Base-by-base conservation (phyloP, 2,888 invertebrate species). In the Lampropteryx suffumata region DNA sequence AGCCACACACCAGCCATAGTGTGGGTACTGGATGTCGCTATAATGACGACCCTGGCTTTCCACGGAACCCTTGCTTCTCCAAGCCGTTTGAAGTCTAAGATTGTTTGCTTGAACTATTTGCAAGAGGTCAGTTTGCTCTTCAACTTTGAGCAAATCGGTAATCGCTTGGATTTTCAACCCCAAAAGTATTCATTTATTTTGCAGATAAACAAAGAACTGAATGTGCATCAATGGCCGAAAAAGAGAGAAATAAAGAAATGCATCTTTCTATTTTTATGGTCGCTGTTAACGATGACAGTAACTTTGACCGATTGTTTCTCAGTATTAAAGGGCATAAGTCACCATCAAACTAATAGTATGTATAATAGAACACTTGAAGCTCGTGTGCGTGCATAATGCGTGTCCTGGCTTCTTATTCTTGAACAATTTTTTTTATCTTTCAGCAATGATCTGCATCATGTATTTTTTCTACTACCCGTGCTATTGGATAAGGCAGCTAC, bases 101-200 rank as follows among this genome's bases (percentile, higher is more conserved):
- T 69, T 2, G 11, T 27, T 6, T 61, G 64, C 21, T 36, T 71
- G 21, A 44, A 61, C 6, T 47, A 60, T 9, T 17, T 73, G 11
- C 63, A 74, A 14, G 67, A 71, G 71, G 78, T 77, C n/a, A 50
- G 30, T 24, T n/a, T n/a, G n/a, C n/a, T n/a, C n/a, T n/a, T n/a
- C n/a, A n/a, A n/a, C n/a, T n/a, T n/a, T n/a, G n/a, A n/a, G n/a
- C n/a, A n/a, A n/a, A n/a, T n/a, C n/a, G n/a, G n/a, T n/a, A n/a
- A n/a, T n/a, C n/a, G n/a, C n/a, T n/a, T n/a, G n/a, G n/a, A 17
- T 17, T 17, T 17, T 17, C 17, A 17, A 17, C n/a, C n/a, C n/a
- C n/a, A n/a, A 17, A 17, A 17, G 17, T 4, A 2, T 3, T 24
- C 4, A 24, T 24, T 29, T 12, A 0, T 1, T 26, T 64, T 62